Percentiles rank a stretch among this genome's conserved stretches.
Evolutionary conservation across 2,888 invertebrate genomes (phyloP).

Genomic region (Gari tellinella): DNA sequence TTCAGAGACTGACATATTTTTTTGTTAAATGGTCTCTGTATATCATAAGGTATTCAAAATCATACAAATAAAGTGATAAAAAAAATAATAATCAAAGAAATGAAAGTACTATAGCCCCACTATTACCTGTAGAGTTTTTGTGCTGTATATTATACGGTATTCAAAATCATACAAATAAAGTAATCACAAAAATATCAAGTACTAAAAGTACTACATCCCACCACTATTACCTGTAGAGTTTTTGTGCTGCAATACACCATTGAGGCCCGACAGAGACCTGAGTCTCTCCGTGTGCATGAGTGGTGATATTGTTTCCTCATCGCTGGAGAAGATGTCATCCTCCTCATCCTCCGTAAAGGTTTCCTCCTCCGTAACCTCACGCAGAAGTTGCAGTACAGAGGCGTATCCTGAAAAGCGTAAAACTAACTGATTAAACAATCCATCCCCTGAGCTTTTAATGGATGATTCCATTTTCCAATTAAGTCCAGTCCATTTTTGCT

Average conservation of each 20-base stretch:
- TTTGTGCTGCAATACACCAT: conserved; percentile 51
- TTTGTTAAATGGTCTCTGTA: too few relatives aligned
- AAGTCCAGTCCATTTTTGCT: too few relatives aligned
- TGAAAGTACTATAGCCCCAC: neutral
- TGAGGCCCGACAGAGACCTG: conserved; percentile 56
- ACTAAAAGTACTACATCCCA: neutral
- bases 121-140: conserved; percentile 46
- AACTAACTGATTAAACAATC: too few relatives aligned
- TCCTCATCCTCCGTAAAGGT: conserved; percentile 51
- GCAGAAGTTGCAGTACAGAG: conserved; percentile 63
- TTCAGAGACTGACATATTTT: too few relatives aligned
- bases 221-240: conserved; percentile 41
- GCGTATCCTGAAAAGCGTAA: conserved; percentile 57
- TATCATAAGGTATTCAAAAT: too few relatives aligned
- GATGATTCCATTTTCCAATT: too few relatives aligned
- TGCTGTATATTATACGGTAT: too few relatives aligned
- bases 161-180: neutral
- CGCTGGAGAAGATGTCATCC: conserved; percentile 53
- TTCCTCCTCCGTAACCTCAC: conserved; percentile 61
- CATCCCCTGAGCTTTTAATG: too few relatives aligned
- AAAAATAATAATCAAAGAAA: neutral
- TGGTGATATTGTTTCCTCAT: conserved; percentile 63
- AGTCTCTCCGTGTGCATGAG: conserved; percentile 63
- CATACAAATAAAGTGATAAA: neutral
- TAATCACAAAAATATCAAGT: neutral